A percentile compares a stretch with the other conserved stretches of the same genome.
Evolutionary conservation across 2,113 vertebrate genomes (phyloP).

Genomic region (Oncorhynchus kisutch): DNA sequence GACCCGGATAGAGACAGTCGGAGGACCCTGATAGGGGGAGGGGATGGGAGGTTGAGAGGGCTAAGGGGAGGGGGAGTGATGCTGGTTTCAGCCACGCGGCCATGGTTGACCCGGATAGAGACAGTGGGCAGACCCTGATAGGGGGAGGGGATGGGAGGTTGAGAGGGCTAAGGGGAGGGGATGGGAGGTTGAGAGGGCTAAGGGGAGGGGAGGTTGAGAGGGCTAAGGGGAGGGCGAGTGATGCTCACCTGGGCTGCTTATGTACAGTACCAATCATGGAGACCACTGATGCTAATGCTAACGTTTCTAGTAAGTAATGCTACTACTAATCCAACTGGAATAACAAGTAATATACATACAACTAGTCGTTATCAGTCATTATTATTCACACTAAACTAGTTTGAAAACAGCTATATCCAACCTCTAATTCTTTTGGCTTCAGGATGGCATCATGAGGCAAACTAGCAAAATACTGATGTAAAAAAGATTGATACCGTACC

Average conservation of each 20-base stretch:
- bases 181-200: background rate
- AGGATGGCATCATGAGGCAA: constrained; percentile 47
- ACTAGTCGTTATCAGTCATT: too few relatives aligned
- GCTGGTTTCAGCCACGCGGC: background rate
- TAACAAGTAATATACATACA: too few relatives aligned
- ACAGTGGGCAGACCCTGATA: background rate
- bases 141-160: background rate
- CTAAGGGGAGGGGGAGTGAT: background rate
- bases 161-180: background rate
- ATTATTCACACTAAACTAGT: too few relatives aligned
- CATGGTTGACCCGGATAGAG: background rate
- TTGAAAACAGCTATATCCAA: constrained; percentile 19
- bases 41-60: background rate
- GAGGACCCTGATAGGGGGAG: background rate
- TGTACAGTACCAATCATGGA: too few relatives aligned
- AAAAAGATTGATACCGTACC: constrained; percentile 54
- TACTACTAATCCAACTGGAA: too few relatives aligned
- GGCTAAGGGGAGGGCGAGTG: too few relatives aligned
- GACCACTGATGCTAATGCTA: too few relatives aligned
- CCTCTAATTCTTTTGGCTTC: constrained; percentile 63
- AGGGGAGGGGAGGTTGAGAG: too few relatives aligned
- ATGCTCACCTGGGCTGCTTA: too few relatives aligned
- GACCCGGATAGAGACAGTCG: background rate
- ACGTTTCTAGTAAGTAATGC: too few relatives aligned
- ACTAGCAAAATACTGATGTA: constrained; percentile 22